phyloP scores from a whole-genome alignment of 2,888 invertebrate species.

The Platycheirus rosarum region DNA sequence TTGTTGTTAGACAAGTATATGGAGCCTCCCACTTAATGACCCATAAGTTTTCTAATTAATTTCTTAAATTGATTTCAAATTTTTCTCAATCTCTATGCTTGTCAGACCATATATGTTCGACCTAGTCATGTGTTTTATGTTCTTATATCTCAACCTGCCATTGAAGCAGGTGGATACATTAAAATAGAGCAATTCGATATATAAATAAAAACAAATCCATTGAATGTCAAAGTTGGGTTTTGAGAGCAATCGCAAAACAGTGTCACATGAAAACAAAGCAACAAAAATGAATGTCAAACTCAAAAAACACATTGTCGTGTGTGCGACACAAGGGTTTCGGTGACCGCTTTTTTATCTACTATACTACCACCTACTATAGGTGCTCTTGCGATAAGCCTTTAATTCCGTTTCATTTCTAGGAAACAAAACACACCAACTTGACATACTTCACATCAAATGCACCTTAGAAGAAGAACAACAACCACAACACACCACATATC shows the following conservation, averaged over 20 bases:
- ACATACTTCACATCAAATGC: conserved; percentile 63
- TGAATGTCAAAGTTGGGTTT: conserved; percentile 63
- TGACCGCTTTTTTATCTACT: conserved; percentile 35
- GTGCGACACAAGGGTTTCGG: conserved; percentile 33
- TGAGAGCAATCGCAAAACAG: conserved; percentile 36
- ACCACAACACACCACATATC: not conserved
- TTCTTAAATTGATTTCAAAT: too few relatives aligned
- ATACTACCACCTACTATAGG: not conserved
- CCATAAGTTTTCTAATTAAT: too few relatives aligned
- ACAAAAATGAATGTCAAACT: conserved; percentile 63
- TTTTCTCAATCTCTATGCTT: too few relatives aligned
- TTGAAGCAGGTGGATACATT: not conserved
- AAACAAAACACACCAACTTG: conserved; percentile 72
- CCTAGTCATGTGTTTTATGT: too few relatives aligned
- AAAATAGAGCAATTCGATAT: not conserved
- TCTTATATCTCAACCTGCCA: too few relatives aligned
- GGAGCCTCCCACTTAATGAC: too few relatives aligned
- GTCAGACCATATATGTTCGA: too few relatives aligned
- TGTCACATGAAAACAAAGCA: conserved; percentile 31
- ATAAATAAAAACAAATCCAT: conserved; percentile 23
- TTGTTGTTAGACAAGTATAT: too few relatives aligned
- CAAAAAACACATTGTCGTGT: conserved; percentile 22
- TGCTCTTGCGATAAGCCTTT: conserved; percentile 53
- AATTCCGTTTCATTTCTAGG: conserved; percentile 63
- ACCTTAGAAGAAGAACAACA: conserved; percentile 43